Conservation (phyloP, 2,113 vertebrate species). For the Cheirogaleus medius region DNA sequence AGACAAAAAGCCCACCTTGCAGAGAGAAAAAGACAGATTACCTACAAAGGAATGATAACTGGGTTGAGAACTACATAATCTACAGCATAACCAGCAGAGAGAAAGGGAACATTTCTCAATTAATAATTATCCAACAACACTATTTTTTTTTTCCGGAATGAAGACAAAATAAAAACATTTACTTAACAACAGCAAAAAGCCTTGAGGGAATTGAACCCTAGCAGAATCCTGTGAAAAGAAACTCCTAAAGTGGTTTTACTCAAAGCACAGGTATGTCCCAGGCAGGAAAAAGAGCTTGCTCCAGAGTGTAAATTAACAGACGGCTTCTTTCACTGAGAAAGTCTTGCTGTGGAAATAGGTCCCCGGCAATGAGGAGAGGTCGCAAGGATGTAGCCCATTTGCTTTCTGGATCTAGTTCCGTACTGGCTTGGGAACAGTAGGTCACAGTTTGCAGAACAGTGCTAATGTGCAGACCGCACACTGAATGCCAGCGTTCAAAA, state of each 20-base stretch:
- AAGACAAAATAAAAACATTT: not conserved
- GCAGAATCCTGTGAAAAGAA: no score
- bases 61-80: not conserved
- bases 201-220: not conserved
- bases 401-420: not conserved
- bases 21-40: not conserved
- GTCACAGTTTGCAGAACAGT: not conserved
- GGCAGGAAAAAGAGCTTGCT: accelerated
- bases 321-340: accelerated
- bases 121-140: not conserved
- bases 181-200: not conserved
- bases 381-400: not conserved
- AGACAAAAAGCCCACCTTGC: no score
- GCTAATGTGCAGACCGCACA: no score
- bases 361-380: accelerated
- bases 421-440: not conserved
- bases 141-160: not conserved
- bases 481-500: not conserved
- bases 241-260: no score
- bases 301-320: no score
- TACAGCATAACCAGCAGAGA: not conserved
- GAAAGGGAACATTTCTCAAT: not conserved
- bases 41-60: not conserved
- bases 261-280: no score
- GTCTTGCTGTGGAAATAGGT: not conserved